These are phyloP conservation scores for Ceyx cyanopectus DNA, from an alignment of 2,113 vertebrate genomes.

Conservation along the genomic window DNA sequence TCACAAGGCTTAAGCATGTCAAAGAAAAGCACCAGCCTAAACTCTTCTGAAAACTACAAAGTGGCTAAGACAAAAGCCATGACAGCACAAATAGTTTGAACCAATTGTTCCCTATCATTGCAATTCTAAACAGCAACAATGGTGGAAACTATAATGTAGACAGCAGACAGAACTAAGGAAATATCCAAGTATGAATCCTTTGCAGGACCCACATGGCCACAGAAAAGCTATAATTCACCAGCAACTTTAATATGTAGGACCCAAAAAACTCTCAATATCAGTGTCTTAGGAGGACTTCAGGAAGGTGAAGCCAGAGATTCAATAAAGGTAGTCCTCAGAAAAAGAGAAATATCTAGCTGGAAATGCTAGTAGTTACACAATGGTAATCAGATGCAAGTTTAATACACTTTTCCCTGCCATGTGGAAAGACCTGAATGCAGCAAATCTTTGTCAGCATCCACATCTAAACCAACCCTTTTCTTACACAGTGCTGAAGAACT, in stretches of 20 bases:
- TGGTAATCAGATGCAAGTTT: background rate
- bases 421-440: background rate
- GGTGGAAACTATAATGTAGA: background rate
- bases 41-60: background rate
- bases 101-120: background rate
- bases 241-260: background rate
- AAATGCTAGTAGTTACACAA: background rate
- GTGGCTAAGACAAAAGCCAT: background rate
- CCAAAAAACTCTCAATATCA: background rate
- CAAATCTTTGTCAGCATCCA: background rate
- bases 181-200: background rate
- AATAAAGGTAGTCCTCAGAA: background rate
- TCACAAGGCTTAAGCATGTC: background rate
- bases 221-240: background rate
- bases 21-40: background rate
- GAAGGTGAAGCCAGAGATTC: background rate
- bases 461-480: background rate
- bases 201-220: background rate
- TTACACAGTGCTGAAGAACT: background rate
- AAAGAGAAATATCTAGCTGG: background rate
- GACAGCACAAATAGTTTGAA: background rate
- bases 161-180: background rate
- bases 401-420: background rate
- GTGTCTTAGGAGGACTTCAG: background rate
- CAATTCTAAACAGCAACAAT: background rate